Percentiles rank a stretch among this genome's conserved stretches.
These are phyloP conservation scores for Catagonus wagneri DNA, from an alignment of 2,113 vertebrate species.

Conservation along the genomic window DNA sequence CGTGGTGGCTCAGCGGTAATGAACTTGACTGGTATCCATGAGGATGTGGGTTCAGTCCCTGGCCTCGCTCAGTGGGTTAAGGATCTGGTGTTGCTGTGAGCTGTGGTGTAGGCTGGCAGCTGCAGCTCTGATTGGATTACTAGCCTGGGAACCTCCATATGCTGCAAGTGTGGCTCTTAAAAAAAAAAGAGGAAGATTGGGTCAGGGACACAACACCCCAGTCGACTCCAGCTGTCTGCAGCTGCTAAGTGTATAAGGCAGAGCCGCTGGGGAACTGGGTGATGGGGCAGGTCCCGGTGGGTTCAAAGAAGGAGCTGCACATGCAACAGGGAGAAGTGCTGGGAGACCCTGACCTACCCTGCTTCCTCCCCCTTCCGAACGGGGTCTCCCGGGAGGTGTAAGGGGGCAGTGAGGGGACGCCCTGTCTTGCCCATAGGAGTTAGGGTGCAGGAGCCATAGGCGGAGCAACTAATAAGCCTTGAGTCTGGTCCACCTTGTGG, in stretches of 20 bases:
- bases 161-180: no score
- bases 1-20: no score
- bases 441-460: not conserved
- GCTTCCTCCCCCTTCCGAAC: no score
- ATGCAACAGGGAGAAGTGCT: not conserved
- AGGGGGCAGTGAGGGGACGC: not conserved
- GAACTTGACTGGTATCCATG: no score
- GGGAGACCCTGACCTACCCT: not conserved
- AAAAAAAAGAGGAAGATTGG: no score
- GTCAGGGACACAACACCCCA: not conserved
- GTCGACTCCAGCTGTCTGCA: not conserved
- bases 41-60: no score
- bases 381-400: not conserved
- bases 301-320: not conserved
- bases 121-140: no score
- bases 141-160: no score
- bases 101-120: no score
- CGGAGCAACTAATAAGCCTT: not conserved
- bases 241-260: not conserved
- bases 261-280: not conserved
- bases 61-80: no score
- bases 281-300: not conserved
- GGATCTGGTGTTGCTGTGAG: no score
- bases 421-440: not conserved
- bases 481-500: not conserved